Base-by-base conservation (phyloP, 2,797 vertebrate species). In the Ptychadena robeensis region DNA sequence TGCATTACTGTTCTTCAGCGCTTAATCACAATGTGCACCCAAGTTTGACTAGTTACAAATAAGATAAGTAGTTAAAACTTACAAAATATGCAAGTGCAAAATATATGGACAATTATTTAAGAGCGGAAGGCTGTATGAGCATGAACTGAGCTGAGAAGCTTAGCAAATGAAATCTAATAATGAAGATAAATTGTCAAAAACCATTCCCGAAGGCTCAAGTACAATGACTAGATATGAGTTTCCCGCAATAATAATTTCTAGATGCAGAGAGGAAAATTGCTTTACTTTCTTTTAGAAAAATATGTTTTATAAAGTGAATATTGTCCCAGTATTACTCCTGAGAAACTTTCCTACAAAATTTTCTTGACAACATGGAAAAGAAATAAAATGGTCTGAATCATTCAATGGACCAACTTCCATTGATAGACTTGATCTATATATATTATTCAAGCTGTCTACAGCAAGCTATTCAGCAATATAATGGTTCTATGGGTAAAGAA, bases 11-110 rank as follows among this genome's bases (percentile, higher is more conserved):
- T 53, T 53, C 44, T 53, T 15, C 5, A 22, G 44, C 27, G 28
- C 59, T 61, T 61, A 61, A 61, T 61, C 27, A 61, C 59, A 61
- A 61, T 61, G 25, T 67, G 64, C 31, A 11, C 25, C 25, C 25
- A 61, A 61, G 59, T 61, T 61, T 61, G 59, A 61, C 59, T 25
- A 61, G n/a, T 61, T 61, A 61, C 25, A 61, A 61, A 61, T 14
- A 61, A 61, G n/a, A 61, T 61, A 25, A 61, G n/a, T 61, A 61
- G 59, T 61, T 61, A 25, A 61, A 61, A 61, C 9, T 25, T 4
- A 61, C 27, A 10, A 61, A 25, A 61, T 28, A 61, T 61, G 59
- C 59, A 25, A 61, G 9, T 14, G 28, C 10, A 11, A 25, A 53
- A 53, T 53, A 53, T 53, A 53, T 53, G 15, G 18, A 53, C 44